Conservation (phyloP, 2,113 vertebrate genomes). For the Passer domesticus region DNA sequence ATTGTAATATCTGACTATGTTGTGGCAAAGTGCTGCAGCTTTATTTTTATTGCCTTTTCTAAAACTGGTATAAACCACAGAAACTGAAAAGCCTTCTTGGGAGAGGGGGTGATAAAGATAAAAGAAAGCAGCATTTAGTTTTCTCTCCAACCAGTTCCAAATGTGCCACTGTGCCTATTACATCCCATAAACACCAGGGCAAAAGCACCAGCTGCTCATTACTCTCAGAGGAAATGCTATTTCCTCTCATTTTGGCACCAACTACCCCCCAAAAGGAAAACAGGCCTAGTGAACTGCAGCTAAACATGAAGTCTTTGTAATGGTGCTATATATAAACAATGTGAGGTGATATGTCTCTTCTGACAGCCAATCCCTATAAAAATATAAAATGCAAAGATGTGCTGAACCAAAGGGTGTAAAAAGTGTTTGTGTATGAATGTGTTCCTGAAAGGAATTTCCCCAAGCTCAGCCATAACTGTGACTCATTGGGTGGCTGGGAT, state of each 20-base stretch:
- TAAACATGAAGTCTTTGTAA: constrained; percentile 43
- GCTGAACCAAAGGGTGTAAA: constrained; percentile 2
- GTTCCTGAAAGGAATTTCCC: constrained; percentile 40
- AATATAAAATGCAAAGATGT: constrained; percentile 49
- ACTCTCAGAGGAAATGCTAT: constrained; percentile 69
- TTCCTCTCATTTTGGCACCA: constrained; percentile 73
- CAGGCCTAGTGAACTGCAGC: constrained; percentile 52
- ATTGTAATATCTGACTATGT: constrained; percentile 34
- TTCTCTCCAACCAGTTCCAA: constrained; percentile 72
- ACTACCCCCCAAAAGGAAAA: constrained; percentile 63
- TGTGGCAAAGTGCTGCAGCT: constrained; percentile 31
- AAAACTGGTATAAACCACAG: constrained; percentile 73
- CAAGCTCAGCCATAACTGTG: neutral
- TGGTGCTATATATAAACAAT: constrained; percentile 25
- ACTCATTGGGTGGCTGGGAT: constrained; percentile 26
- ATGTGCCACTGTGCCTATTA: constrained; percentile 75
- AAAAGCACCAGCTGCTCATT: constrained; percentile 74
- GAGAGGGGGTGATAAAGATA: constrained; percentile 73
- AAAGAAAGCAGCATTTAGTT: constrained; percentile 74
- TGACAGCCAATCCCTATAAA: constrained; percentile 45
- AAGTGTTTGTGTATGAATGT: constrained; percentile 42
- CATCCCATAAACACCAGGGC: constrained; percentile 73
- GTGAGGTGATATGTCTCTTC: constrained; percentile 44
- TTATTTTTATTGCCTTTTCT: constrained; percentile 68
- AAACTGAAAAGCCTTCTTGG: constrained; percentile 68